Percentiles rank a stretch among this genome's conserved stretches.
Evolutionary conservation across 1,140 invertebrate species (phyloP).

Genomic region (Solenopsis fugax): DNA sequence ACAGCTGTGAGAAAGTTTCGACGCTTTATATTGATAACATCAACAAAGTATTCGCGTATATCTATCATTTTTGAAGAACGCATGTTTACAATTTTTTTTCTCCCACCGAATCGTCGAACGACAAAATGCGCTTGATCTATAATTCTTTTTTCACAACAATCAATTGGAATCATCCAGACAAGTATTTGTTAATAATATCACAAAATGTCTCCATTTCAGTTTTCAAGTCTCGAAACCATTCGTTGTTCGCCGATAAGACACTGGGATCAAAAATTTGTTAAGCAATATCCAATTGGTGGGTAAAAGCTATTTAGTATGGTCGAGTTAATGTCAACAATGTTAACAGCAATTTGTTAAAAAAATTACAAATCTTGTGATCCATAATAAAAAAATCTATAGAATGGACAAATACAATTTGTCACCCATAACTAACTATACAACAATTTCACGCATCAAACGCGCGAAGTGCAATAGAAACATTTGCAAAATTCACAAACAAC

Average conservation of each 20-base stretch:
- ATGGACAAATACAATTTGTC: slow-evolving; percentile 26
- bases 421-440: slow-evolving; percentile 43
- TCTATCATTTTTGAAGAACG: slow-evolving; percentile 24
- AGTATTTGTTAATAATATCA: slow-evolving; percentile 29
- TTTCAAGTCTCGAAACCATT: slow-evolving; percentile 67
- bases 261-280: slow-evolving; percentile 49
- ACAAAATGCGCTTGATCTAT: slow-evolving; percentile 19
- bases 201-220: slow-evolving; percentile 43
- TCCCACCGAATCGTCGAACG: slow-evolving; percentile 7
- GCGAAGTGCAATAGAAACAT: slow-evolving; percentile 54
- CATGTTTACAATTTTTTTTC: slow-evolving; percentile 27
- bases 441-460: slow-evolving; percentile 32
- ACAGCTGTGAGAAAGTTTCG: slow-evolving; percentile 43
- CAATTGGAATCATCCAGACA: slow-evolving; percentile 4
- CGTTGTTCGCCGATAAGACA: slow-evolving; percentile 81
- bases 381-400: slow-evolving; percentile 45
- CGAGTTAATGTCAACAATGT: slow-evolving; percentile 12
- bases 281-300: slow-evolving; percentile 41
- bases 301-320: slow-evolving; percentile 20
- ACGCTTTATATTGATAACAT: slow-evolving; percentile 11
- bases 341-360: slow-evolving; percentile 43
- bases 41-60: slow-evolving; percentile 20
- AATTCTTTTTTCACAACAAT: slow-evolving; percentile 1
- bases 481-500: slow-evolving; percentile 58
- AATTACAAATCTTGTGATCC: slow-evolving; percentile 38